Evolutionary conservation across 2,888 invertebrate species (phyloP), one percentile per base, ranked within the genome.

Genomic region (Lepidochrysops patricia): DNA sequence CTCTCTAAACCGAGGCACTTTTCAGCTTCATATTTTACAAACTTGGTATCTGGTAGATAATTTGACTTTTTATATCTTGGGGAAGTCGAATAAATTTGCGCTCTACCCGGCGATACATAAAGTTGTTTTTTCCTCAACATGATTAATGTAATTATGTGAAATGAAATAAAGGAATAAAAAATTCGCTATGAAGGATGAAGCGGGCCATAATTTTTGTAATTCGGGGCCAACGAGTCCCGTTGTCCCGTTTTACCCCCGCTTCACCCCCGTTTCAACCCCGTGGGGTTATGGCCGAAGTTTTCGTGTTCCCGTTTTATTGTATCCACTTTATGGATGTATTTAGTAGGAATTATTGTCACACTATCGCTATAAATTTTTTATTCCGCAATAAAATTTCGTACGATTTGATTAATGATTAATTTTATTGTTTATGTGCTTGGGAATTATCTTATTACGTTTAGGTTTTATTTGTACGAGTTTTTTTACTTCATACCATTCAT

Each of bases 291-390:
- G 64, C 57, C 2, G 62, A 71, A 71, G 60, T 71, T 71, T 65
- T 56, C 58, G 60, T 66, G 62, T 71, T 67, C 67, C 64, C 60
- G 66, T 68, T 71, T 69, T 69, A 71, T 68, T 68, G 62, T 63
- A 60, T 62, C 64, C 58, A 57, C 61, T 65, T 68, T 68, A 66
- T 68, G 60, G 64, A 60, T 57, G 61, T 67, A 64, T 70, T 68
- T 68, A 70, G 68, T 57, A 60, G 62, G 65, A 65, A 66, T 67
- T 66, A 70, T 67, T 63, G 68, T 64, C 63, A 58, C 65, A 63
- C 27, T 62, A 19, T 48, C 27, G 43, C 13, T 54, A 54, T 15
- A 54, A 27, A 1, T 29, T 54, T 52, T 54, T 54, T 54, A 54
- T 32, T 32, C 15, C 15, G 19, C 19, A 15, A 54, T 54, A 54